Conservation (phyloP, 2,797 vertebrate genomes). For the Pempheris klunzingeri region DNA sequence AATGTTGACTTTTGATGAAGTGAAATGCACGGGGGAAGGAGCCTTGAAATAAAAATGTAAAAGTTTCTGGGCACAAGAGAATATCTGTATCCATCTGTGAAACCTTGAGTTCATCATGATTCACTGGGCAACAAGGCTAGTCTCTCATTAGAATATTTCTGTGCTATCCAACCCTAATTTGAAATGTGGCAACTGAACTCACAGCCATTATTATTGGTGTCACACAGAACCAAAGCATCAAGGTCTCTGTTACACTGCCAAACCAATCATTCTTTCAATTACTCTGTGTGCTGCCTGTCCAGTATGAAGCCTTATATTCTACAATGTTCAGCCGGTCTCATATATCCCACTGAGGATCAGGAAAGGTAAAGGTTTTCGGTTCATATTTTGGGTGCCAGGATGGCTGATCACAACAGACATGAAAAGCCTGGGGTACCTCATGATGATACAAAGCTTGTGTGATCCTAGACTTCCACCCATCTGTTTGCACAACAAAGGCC, state of each 20-base stretch:
- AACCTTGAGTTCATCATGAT: constrained; percentile 52
- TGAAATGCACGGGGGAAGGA: background rate
- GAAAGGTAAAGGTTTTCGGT: constrained; percentile 37
- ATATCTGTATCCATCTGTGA: constrained; percentile 27
- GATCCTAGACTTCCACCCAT: constrained; percentile 52
- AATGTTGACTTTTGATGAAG: constrained; percentile 1
- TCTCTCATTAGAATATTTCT: constrained; percentile 53
- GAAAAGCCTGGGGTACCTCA: constrained; percentile 56
- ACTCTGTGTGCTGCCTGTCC: constrained; percentile 31
- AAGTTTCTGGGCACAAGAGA: constrained; percentile 10
- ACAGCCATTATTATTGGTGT: constrained; percentile 64
- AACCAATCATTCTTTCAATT: constrained; percentile 48
- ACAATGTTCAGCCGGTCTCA: constrained; percentile 17
- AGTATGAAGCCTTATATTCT: constrained; percentile 9
- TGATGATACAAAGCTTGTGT: constrained; percentile 60
- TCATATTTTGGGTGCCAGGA: constrained; percentile 10
- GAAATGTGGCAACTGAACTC: constrained; percentile 50
- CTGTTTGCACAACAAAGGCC: constrained; percentile 69
- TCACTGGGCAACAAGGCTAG: constrained; percentile 45
- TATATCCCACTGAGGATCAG: constrained; percentile 27
- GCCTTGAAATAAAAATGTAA: background rate
- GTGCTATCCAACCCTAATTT: constrained; percentile 48
- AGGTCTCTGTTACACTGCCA: constrained; percentile 52
- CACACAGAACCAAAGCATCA: constrained; percentile 54
- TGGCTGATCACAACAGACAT: constrained; percentile 52